Evolutionary conservation across 2,888 invertebrate species (phyloP), one percentile per base, ranked within the genome.

Genomic region (Sarcophaga rosellei): DNA sequence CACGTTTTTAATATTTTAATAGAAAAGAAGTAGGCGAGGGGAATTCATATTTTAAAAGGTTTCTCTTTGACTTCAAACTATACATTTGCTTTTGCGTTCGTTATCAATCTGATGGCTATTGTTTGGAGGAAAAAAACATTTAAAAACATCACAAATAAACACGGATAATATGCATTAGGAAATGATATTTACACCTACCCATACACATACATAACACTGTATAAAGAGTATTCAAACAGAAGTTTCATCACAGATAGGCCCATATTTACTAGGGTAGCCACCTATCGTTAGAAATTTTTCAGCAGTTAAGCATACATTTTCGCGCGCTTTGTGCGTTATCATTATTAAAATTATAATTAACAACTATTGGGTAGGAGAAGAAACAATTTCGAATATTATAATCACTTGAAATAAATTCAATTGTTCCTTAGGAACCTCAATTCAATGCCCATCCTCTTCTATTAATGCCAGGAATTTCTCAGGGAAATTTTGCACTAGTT

Each of bases 231-330:
- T 20, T 66, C 12, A 66, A n/a, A n/a, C 12, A 20, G 20, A 44
- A 45, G 10, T 44, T 66, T 44, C 11, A 59, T 35, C 35, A 35
- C 6, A 35, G 0, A 35, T 35, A 35, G 35, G 1, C 35, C 35
- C 6, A 35, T 6, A 35, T 35, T 5, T 35, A 35, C 35, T 35
- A 35, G 35, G 35, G 35, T 35, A 35, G 6, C 35, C 35, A 35
- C 35, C 35, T 35, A 4, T 25, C 3, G 4, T 25, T 25, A 25
- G 25, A 25, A 25, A 53, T 53, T 59, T 20, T 35, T 44, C 20
- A 59, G 20, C 72, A 72, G 72, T 72, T 12, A 59, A 8, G 12
- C 23, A 69, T 57, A 25, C 11, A 72, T n/a, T 59, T 44, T 4
- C 8, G 15, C 20, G 59, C 21, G 15, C 59, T 12, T 70, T 59